Percentiles rank a stretch among this genome's conserved stretches.
These are phyloP conservation scores for Otocyon megalotis DNA, from an alignment of 2,113 vertebrate species.

Conservation along the genomic window DNA sequence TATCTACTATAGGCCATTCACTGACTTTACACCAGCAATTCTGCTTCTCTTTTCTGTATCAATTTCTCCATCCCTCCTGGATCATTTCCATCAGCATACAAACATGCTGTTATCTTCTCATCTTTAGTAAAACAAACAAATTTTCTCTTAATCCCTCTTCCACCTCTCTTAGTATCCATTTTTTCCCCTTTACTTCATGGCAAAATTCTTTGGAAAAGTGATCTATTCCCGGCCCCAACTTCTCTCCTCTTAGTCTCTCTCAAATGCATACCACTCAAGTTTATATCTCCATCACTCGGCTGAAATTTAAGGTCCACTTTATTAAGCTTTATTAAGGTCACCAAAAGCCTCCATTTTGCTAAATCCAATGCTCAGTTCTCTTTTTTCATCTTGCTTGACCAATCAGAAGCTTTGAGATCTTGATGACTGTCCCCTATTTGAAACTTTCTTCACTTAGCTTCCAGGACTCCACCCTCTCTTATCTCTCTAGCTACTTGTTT, in stretches of 20 bases:
- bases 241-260: neutral
- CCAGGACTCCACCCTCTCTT: neutral
- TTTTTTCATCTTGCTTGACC: neutral
- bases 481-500: neutral
- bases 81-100: neutral
- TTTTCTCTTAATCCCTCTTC: neutral
- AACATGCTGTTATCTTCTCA: neutral
- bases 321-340: neutral
- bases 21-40: neutral
- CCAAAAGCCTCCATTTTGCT: neutral
- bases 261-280: neutral
- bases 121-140: neutral
- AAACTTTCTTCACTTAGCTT: neutral
- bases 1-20: neutral
- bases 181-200: neutral
- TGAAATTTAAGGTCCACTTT: neutral
- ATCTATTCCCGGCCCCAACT: neutral
- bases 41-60: neutral
- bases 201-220: conserved; percentile 6
- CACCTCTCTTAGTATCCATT: neutral
- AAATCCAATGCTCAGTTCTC: neutral
- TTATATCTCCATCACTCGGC: neutral
- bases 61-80: neutral
- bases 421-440: neutral
- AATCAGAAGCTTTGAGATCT: neutral